phyloP scores from a whole-genome alignment of 2,888 invertebrate species.

The Thera obeliscata region DNA sequence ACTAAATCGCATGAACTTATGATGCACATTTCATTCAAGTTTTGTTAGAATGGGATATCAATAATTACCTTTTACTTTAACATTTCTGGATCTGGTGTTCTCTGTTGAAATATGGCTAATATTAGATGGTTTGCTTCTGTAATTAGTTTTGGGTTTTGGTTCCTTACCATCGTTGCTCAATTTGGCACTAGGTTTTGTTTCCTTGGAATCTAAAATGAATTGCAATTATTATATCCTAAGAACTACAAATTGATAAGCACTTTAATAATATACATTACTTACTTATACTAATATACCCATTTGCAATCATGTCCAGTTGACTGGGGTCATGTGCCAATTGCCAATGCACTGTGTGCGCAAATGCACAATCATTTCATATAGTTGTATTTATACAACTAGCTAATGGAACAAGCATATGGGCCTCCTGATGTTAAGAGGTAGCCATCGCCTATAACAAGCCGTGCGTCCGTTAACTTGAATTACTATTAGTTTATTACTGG shows the following conservation, averaged over 20 bases:
- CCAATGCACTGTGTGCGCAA: no score
- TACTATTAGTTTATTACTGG: no score
- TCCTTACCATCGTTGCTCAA: slow-evolving; percentile 53
- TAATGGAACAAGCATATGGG: no score
- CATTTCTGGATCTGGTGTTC: slow-evolving; percentile 47
- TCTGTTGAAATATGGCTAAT: slow-evolving; percentile 42
- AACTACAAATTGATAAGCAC: background rate
- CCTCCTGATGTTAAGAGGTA: no score
- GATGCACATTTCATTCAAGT: background rate
- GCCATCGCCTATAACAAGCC: no score
- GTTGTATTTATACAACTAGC: no score
- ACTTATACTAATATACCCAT: background rate
- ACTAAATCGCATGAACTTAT: background rate
- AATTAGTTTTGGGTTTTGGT: slow-evolving; percentile 45
- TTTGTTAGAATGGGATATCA: background rate
- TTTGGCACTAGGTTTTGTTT: slow-evolving; percentile 57
- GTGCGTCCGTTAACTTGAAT: no score
- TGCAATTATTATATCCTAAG: background rate
- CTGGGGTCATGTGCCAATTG: background rate
- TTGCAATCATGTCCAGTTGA: background rate
- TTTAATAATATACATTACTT: background rate
- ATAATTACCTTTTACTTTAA: slow-evolving; percentile 53
- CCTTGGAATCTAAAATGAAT: slow-evolving; percentile 58
- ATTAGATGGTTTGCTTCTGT: slow-evolving; percentile 49
- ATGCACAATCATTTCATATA: no score